Conservation (phyloP, 2,113 vertebrate species). For the Crypturellus undulatus region DNA sequence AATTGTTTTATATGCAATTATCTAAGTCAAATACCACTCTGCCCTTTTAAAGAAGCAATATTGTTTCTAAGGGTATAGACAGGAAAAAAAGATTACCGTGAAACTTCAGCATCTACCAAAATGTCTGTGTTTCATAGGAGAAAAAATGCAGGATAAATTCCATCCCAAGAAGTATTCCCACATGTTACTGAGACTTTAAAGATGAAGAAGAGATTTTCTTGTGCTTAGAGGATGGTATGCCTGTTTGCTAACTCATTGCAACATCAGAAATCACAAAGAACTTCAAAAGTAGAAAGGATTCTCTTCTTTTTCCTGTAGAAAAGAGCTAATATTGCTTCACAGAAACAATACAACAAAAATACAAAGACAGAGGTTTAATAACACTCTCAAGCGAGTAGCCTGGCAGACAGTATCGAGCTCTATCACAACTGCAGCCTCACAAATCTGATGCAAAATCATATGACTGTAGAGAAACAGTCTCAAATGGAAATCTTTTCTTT, state of each 20-base stretch:
- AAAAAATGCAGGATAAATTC: background rate
- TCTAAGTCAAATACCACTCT: background rate
- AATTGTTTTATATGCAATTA: background rate
- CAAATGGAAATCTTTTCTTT: background rate
- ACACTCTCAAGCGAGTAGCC: background rate
- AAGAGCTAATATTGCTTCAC: background rate
- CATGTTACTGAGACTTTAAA: background rate
- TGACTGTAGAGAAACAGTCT: background rate
- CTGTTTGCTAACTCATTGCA: background rate
- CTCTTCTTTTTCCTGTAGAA: background rate
- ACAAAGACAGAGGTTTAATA: constrained; percentile 17
- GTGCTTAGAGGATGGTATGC: background rate
- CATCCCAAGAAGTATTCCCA: background rate
- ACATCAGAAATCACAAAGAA: background rate
- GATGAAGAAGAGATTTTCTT: background rate
- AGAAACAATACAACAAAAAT: constrained; percentile 38
- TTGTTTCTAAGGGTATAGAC: background rate
- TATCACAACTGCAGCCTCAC: background rate
- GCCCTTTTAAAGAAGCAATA: background rate
- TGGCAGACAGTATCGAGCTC: constrained; percentile 5
- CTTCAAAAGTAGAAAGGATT: background rate
- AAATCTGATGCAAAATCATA: constrained; percentile 2
- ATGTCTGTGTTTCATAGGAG: background rate
- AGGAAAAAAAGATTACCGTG: background rate
- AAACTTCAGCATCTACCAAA: background rate